Conservation (phyloP, 2,113 vertebrate species). For the Eudorcas thomsonii region DNA sequence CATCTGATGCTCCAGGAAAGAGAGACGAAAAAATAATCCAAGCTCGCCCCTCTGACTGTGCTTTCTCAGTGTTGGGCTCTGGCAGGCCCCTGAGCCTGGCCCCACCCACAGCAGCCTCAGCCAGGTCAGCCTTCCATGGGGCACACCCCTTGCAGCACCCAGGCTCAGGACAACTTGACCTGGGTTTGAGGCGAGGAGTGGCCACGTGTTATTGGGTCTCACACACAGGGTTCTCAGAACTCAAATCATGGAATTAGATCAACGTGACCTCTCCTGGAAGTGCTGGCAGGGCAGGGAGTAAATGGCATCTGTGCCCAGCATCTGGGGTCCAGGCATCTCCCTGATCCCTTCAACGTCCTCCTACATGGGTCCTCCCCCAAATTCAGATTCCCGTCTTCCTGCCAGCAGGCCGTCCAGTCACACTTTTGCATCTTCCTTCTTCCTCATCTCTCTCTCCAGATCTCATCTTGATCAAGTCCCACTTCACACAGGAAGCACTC, state of each 20-base stretch:
- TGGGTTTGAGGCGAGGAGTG: neutral
- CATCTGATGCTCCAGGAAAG: neutral
- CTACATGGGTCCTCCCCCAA: neutral
- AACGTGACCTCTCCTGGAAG: neutral
- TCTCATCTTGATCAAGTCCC: neutral
- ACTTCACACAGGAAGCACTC: neutral
- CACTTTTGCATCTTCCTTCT: neutral
- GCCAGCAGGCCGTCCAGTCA: neutral
- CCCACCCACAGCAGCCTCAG: neutral
- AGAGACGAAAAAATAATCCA: neutral
- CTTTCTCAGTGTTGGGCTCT: neutral
- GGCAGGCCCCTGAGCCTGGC: neutral
- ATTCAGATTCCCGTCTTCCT: neutral
- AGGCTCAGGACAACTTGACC: neutral
- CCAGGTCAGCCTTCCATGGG: neutral
- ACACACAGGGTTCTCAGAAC: neutral
- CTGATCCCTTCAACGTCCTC: neutral
- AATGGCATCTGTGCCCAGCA: neutral
- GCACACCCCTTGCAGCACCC: neutral
- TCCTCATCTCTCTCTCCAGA: neutral
- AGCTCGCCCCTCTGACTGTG: neutral
- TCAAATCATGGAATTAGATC: neutral
- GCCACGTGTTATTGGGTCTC: neutral
- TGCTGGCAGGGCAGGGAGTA: neutral
- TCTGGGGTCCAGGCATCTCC: neutral